Conservation (phyloP, 2,888 invertebrate species). For the Parnassius smintheus region DNA sequence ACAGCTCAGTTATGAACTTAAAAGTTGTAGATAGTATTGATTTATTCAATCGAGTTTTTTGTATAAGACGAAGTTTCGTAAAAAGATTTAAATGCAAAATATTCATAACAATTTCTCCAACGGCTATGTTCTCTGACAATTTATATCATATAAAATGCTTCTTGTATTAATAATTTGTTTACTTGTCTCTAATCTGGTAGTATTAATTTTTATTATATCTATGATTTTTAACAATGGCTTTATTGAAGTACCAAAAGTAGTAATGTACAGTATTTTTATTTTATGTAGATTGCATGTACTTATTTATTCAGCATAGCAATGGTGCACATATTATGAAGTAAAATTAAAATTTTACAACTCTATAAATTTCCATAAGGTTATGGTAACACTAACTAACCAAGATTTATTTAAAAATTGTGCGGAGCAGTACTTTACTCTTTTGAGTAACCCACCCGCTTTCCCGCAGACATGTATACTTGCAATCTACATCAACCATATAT, state of each 20-base stretch:
- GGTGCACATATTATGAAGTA: too few species aligned
- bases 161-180: too few species aligned
- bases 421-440: conserved; percentile 5
- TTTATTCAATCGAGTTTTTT: conserved; percentile 14
- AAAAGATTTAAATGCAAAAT: not conserved
- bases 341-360: too few species aligned
- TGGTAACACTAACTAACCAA: not conserved
- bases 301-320: too few species aligned
- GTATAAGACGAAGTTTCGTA: not conserved
- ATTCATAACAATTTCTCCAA: not conserved
- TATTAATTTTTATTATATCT: too few species aligned
- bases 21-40: conserved; percentile 14
- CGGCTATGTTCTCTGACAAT: too few species aligned
- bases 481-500: conserved; percentile 1
- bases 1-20: conserved; percentile 33
- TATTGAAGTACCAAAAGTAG: too few species aligned
- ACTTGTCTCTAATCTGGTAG: too few species aligned
- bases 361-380: not conserved
- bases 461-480: conserved; percentile 13
- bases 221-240: too few species aligned
- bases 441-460: not conserved
- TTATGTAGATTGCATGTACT: too few species aligned
- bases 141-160: too few species aligned
- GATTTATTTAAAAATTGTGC: not conserved
- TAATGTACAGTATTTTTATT: too few species aligned